phyloP scores from a whole-genome alignment of 2,797 vertebrate genomes.

The Coreius guichenoti region DNA sequence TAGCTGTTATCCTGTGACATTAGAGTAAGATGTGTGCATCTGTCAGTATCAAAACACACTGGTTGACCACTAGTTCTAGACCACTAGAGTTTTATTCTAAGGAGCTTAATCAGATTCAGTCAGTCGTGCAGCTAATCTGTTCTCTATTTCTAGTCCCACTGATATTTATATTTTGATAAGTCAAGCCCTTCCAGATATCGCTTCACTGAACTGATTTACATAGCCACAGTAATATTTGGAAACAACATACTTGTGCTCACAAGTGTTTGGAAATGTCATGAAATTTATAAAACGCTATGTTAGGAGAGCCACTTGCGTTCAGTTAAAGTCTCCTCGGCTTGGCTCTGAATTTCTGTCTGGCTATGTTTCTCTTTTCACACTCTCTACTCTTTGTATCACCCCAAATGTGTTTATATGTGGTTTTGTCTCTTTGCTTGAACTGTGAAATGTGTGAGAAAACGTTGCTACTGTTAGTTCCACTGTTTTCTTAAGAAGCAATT shows the following conservation, averaged over 20 bases:
- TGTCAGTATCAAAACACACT: not conserved
- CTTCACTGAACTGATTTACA: constrained; percentile 5
- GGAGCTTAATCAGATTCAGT: not conserved
- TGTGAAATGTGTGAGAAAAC: constrained; percentile 17
- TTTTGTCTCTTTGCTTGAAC: not conserved
- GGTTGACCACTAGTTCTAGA: not conserved
- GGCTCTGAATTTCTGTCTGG: not conserved
- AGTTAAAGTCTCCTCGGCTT: constrained; percentile 19
- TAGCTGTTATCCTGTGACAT: not conserved
- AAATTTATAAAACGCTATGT: constrained; percentile 37
- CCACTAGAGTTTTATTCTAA: not conserved
- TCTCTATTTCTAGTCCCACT: not conserved
- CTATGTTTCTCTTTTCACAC: not conserved
- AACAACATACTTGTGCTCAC: constrained; percentile 29
- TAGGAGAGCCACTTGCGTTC: constrained; percentile 21
- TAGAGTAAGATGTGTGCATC: not conserved
- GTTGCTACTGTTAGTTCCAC: constrained; percentile 15
- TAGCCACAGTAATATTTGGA: constrained; percentile 26
- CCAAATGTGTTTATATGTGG: not conserved
- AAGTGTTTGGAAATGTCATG: constrained; percentile 53
- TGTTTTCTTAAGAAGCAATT: constrained; percentile 45
- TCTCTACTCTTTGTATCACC: not conserved
- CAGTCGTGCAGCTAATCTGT: not conserved
- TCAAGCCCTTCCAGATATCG: not conserved
- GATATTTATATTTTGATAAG: constrained; percentile 18